These are phyloP conservation scores for Corvus cornix DNA, from an alignment of 2,113 vertebrate genomes.

Conservation along the genomic window DNA sequence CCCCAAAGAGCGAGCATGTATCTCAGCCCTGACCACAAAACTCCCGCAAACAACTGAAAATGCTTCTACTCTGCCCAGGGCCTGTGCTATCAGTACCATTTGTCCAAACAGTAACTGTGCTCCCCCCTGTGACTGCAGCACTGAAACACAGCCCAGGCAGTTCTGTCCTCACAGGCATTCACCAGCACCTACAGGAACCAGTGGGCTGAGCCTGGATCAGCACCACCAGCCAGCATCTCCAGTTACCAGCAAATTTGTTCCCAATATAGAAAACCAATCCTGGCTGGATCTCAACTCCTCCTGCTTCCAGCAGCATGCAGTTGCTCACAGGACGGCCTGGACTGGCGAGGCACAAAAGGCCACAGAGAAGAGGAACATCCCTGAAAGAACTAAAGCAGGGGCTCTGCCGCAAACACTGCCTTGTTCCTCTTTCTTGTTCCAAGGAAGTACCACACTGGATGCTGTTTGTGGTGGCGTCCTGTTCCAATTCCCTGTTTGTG, in stretches of 20 bases:
- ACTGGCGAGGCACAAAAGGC: neutral
- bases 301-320: neutral
- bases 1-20: fast-evolving
- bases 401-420: neutral
- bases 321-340: neutral
- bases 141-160: neutral
- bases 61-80: neutral
- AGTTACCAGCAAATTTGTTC: neutral
- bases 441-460: fast-evolving
- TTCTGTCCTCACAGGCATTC: neutral
- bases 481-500: neutral
- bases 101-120: neutral
- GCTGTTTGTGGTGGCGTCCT: fast-evolving
- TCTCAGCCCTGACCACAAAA: neutral
- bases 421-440: neutral
- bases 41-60: neutral
- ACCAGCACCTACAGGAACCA: neutral
- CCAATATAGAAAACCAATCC: neutral
- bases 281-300: neutral
- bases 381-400: neutral
- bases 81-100: fast-evolving
- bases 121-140: neutral
- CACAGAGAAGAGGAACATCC: neutral
- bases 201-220: fast-evolving
- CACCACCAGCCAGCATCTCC: neutral